These are phyloP conservation scores for Zaprionus bogoriensis DNA, from an alignment of 2,888 invertebrate genomes.

Conservation along the genomic window DNA sequence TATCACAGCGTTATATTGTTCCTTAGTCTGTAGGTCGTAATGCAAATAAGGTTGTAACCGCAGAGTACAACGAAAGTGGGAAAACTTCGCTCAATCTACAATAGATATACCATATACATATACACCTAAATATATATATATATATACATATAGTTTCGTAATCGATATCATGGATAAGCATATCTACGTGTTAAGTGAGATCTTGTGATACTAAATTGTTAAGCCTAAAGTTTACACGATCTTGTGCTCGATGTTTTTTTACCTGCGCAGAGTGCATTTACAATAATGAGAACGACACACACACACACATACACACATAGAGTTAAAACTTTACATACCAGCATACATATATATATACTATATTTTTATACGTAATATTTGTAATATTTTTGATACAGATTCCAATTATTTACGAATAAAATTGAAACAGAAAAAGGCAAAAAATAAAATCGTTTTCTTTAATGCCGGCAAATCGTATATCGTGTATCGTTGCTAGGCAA, in stretches of 20 bases:
- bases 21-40: conserved; percentile 68
- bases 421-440: conserved; percentile 13
- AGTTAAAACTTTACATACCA: not conserved
- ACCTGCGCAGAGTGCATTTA: conserved; percentile 60
- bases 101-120: conserved; percentile 14
- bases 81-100: conserved; percentile 75
- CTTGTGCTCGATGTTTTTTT: conserved; percentile 57
- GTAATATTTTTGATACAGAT: conserved; percentile 47
- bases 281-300: conserved; percentile 48
- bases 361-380: conserved; percentile 70
- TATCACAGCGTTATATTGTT: conserved; percentile 82
- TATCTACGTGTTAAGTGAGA: conserved; percentile 67
- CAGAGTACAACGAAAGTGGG: conserved; percentile 76
- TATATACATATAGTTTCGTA: conserved; percentile 34
- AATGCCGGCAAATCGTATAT: conserved; percentile 19
- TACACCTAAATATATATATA: conserved; percentile 22
- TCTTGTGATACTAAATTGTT: conserved; percentile 65
- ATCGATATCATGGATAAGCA: conserved; percentile 58
- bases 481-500: conserved; percentile 44
- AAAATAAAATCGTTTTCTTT: not conserved
- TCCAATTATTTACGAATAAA: conserved; percentile 32
- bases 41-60: conserved; percentile 67
- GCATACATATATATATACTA: conserved; percentile 18
- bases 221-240: conserved; percentile 75
- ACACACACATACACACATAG: conserved; percentile 24